phyloP scores from a whole-genome alignment of 2,888 invertebrate genomes.

The Caenorhabditis parvicauda region DNA sequence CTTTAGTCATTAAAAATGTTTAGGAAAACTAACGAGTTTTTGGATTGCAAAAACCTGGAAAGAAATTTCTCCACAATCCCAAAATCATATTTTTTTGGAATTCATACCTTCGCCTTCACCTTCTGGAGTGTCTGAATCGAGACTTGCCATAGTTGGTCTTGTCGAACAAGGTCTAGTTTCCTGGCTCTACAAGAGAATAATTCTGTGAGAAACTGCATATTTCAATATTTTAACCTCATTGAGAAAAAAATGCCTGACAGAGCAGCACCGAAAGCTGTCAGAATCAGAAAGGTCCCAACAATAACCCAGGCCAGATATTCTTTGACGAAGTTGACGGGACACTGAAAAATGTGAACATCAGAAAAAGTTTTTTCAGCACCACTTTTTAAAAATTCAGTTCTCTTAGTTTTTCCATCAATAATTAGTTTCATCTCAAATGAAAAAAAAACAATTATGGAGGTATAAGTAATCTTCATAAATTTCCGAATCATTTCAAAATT shows the following conservation, averaged over 20 bases:
- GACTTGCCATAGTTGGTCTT: constrained; percentile 37
- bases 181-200: constrained; percentile 17
- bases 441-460: no score
- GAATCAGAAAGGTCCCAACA: constrained; percentile 17
- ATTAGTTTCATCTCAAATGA: no score
- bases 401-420: no score
- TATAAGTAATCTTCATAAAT: no score
- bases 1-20: no score
- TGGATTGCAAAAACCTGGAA: no score
- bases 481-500: no score
- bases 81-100: no score
- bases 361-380: no score
- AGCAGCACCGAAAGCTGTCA: constrained; percentile 18
- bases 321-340: constrained; percentile 26
- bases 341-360: constrained; percentile 3
- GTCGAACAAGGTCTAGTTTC: constrained; percentile 28
- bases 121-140: constrained; percentile 7
- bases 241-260: constrained; percentile 18
- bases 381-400: no score
- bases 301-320: constrained; percentile 32
- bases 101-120: constrained; percentile 13
- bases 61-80: no score
- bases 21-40: no score
- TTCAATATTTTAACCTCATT: constrained; percentile 2
- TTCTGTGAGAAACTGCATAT: not conserved